Conservation (phyloP, 2,888 invertebrate species). For the Colostygia pectinataria region DNA sequence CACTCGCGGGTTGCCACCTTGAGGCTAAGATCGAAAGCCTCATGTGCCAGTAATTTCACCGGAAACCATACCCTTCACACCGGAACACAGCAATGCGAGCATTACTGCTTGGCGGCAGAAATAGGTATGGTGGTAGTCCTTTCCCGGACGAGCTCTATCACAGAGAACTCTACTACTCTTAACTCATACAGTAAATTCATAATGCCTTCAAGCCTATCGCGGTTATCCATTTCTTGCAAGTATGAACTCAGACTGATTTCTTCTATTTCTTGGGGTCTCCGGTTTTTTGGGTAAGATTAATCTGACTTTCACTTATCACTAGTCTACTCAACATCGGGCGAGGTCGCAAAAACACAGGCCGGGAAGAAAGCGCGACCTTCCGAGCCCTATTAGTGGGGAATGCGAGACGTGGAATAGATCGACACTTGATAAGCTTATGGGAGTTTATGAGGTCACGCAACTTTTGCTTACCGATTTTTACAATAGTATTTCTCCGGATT, state of each 20-base stretch:
- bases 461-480: conserved; percentile 21
- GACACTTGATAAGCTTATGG: conserved; percentile 31
- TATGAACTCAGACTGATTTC: not conserved
- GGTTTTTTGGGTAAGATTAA: not conserved
- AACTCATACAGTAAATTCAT: too few species aligned
- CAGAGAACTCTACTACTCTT: too few species aligned
- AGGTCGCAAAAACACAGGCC: conserved; percentile 26
- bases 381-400: conserved; percentile 30
- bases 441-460: conserved; percentile 32
- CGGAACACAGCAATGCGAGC: too few species aligned
- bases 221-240: too few species aligned
- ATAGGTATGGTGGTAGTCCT: too few species aligned
- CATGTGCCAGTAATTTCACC: too few species aligned
- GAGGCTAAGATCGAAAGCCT: too few species aligned
- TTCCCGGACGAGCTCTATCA: too few species aligned
- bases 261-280: not conserved
- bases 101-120: too few species aligned
- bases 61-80: too few species aligned
- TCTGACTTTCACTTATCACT: not conserved
- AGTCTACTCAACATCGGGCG: not conserved
- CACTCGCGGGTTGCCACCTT: too few species aligned
- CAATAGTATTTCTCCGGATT: conserved; percentile 12
- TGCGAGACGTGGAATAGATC: conserved; percentile 33
- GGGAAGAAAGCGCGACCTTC: conserved; percentile 35
- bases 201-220: too few species aligned